Evolutionary conservation across 2,888 invertebrate species (phyloP).

Genomic region (Drosophila percnosoma): DNA sequence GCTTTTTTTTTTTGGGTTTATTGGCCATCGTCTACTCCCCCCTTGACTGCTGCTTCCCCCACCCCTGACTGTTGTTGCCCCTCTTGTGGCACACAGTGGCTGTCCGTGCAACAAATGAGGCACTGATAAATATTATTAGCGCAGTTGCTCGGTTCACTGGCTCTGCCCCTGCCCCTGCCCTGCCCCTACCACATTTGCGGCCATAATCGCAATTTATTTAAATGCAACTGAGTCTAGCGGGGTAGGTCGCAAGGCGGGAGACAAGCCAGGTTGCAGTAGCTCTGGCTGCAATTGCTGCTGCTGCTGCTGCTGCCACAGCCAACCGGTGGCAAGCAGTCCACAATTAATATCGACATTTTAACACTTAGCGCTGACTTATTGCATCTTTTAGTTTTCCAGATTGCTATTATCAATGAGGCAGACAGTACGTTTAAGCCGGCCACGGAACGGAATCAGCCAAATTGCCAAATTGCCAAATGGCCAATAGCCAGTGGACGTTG

Average conservation of each 20-base stretch:
- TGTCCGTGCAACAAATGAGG: slow-evolving; percentile 76
- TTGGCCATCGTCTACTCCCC: slow-evolving; percentile 51
- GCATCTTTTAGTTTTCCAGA: slow-evolving; percentile 77
- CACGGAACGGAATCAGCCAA: slow-evolving; percentile 26
- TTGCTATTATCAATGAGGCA: slow-evolving; percentile 73
- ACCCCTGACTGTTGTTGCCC: not conserved
- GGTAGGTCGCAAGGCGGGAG: not conserved
- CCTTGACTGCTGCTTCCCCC: not conserved
- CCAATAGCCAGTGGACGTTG: slow-evolving; percentile 25
- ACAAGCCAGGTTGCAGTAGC: slow-evolving; percentile 22
- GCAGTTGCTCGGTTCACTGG: slow-evolving; percentile 58
- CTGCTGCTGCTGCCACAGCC: slow-evolving; percentile 12
- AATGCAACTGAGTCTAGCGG: slow-evolving; percentile 53
- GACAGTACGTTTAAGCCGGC: slow-evolving; percentile 59
- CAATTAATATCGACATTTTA: slow-evolving; percentile 83
- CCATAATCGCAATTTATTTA: slow-evolving; percentile 79
- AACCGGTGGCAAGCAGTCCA: slow-evolving; percentile 65
- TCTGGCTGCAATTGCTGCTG: slow-evolving; percentile 5
- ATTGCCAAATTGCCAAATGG: slow-evolving; percentile 41
- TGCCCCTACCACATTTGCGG: slow-evolving; percentile 70
- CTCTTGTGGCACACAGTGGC: slow-evolving; percentile 1
- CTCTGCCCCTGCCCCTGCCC: slow-evolving; percentile 25
- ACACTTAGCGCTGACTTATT: slow-evolving; percentile 82
- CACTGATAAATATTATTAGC: slow-evolving; percentile 80
- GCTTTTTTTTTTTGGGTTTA: slow-evolving; percentile 60